Base-by-base conservation (phyloP, 2,888 invertebrate genomes). In the Leuctra nigra region DNA sequence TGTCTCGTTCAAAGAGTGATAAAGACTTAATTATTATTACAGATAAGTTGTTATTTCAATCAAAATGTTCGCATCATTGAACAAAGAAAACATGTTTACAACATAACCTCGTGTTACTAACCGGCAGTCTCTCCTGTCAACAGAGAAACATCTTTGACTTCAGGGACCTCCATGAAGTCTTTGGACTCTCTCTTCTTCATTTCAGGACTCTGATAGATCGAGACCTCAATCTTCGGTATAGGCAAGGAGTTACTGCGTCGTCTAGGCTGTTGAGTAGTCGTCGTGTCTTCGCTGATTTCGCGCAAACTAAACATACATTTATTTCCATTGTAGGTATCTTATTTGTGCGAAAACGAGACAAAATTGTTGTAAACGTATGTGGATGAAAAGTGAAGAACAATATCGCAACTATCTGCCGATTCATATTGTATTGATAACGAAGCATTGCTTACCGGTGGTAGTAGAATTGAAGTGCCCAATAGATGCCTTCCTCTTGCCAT, bases 401-500 rank as follows among this genome's bases (percentile, higher is more conserved):
- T 33, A 33, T 9, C 7, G n/a, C n/a, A n/a, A n/a, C n/a, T n/a
- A n/a, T n/a, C n/a, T n/a, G n/a, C n/a, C n/a, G n/a, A n/a, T n/a
- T n/a, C n/a, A n/a, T n/a, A n/a, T n/a, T n/a, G n/a, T n/a, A n/a
- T n/a, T n/a, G n/a, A n/a, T n/a, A n/a, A n/a, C n/a, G n/a, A n/a
- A n/a, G n/a, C n/a, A n/a, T 18, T 11, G 2, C 61, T 62, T 67
- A 91, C 92, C 93, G 83, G 68, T 92, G 91, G 66, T 90, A 90
- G 61, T 93, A 76, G 73, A 88, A 97, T 70, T 92, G 90, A 25
- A 98, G 74, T 13, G 94, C 95, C 99, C 99, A 99, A 71, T 90
- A 92, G 11, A 98, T 87, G 0, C 99, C 99, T 70, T 98, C 97
- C 69, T 98, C 97, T 68, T 92, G 88, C 99, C 99, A 99, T 68